Base-by-base conservation (phyloP, 2,888 invertebrate species). In the Coremacera marginata region DNA sequence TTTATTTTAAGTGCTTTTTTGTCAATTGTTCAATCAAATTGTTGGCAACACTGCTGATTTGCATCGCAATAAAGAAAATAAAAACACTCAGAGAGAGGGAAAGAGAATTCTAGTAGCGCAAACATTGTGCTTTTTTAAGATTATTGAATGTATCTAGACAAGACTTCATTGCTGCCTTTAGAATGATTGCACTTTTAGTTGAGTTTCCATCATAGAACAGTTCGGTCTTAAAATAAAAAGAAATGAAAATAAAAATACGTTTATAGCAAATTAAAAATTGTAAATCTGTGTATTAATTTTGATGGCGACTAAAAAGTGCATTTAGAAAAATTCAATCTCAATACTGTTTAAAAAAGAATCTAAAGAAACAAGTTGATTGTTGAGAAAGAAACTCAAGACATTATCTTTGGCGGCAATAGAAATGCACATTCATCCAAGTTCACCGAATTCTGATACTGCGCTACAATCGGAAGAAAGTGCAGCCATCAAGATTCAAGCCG, bases 401-500 rank as follows among this genome's bases (percentile, higher is more conserved):
- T 44, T 1, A 44, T 14, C 44, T 60, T 5, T 27, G 57, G 19
- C 25, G 57, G 25, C 11, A 27, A 60, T 27, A 60, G 57, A 60
- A 86, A 89, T 89, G 89, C 89, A 89, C 86, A 89, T 89, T 82
- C 89, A 89, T 81, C 89, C 89, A 57, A 88, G 88, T 79, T 89
- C 89, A 67, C 89, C 89, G 14, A 89, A 88, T 81, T 88, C 88
- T 82, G 80, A 83, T 77, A 82, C 82, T 68, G 82, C 82, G 72
- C 80, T 84, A 78, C 86, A 84, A 81, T 85, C 84, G 52, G 89
- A 89, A 83, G 89, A 89, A 79, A 87, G 84, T 81, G 92, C 92
- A 31, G 91, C 91, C 11, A 90, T 90, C 14, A 91, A 91, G 83
- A 92, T 92, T 72, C 92, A 92, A 85, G 91, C 92, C 57, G 91